Percentiles rank a stretch among this genome's conserved stretches.
phyloP scores from a whole-genome alignment of 35 echinoderm and acorn worm species.

The Ptychodera flava region DNA sequence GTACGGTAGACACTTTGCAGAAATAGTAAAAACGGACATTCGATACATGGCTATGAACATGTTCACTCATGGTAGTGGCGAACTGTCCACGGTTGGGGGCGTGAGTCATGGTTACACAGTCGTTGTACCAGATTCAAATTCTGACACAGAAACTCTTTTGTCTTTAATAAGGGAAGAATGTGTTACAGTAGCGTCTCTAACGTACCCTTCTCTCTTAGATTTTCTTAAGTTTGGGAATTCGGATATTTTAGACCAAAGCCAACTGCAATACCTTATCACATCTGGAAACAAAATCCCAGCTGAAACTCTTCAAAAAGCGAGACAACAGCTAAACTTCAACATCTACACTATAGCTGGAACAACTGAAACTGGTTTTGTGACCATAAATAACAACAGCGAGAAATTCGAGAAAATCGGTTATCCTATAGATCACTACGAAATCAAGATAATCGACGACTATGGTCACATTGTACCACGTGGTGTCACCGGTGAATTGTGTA shows the following conservation, averaged over 20 bases:
- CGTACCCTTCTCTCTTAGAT: not conserved
- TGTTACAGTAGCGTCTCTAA: not conserved
- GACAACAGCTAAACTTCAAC: not conserved
- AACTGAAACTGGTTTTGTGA: not conserved
- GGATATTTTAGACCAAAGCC: not conserved
- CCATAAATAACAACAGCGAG: not conserved
- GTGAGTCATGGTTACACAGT: not conserved
- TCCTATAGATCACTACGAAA: not conserved
- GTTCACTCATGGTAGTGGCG: not conserved
- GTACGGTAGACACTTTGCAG: not conserved
- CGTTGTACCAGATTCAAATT: not conserved
- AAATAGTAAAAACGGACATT: not conserved
- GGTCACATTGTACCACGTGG: not conserved
- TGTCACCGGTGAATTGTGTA: not conserved
- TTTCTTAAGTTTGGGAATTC: not conserved
- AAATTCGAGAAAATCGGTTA: not conserved
- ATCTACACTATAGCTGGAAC: not conserved
- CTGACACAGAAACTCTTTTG: not conserved
- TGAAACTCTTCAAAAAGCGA: not conserved
- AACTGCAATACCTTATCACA: not conserved
- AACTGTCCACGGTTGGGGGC: not conserved
- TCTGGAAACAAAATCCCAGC: not conserved
- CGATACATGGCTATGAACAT: not conserved
- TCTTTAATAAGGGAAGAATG: not conserved
- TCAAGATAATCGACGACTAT: not conserved